Percentiles rank a stretch among this genome's conserved stretches.
Evolutionary conservation across 2,888 invertebrate genomes (phyloP).

Genomic region (Tetranychus piercei): DNA sequence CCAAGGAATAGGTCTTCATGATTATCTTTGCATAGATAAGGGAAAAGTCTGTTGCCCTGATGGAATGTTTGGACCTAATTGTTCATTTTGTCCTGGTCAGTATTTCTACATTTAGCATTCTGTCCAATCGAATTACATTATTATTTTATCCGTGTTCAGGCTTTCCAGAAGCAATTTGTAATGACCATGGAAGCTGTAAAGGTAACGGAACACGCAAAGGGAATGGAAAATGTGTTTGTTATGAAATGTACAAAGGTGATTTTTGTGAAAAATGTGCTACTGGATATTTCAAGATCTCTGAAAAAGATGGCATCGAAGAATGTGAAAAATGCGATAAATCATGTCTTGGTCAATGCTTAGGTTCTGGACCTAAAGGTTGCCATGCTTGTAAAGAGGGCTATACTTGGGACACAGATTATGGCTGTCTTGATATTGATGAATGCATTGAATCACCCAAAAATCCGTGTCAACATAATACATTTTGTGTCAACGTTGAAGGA

Average conservation of each 20-base stretch:
- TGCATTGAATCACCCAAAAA: slow-evolving; percentile 43
- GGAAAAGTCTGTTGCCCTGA: slow-evolving; percentile 63
- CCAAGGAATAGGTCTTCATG: slow-evolving; percentile 43
- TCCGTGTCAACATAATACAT: slow-evolving; percentile 45
- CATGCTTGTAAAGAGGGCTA: slow-evolving; percentile 52
- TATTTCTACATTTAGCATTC: neutral
- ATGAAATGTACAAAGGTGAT: slow-evolving; percentile 56
- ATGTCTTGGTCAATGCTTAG: slow-evolving; percentile 56
- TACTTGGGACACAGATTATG: slow-evolving; percentile 49
- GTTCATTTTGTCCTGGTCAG: slow-evolving; percentile 53
- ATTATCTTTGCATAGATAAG: slow-evolving; percentile 59
- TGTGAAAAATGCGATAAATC: slow-evolving; percentile 48
- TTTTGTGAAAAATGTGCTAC: slow-evolving; percentile 55
- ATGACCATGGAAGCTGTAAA: slow-evolving; percentile 58
- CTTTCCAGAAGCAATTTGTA: slow-evolving; percentile 53
- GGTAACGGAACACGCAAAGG: slow-evolving; percentile 82
- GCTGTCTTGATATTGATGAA: slow-evolving; percentile 66
- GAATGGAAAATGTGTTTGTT: slow-evolving; percentile 69
- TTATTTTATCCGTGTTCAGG: slow-evolving; percentile 45
- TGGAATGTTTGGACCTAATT: slow-evolving; percentile 61
- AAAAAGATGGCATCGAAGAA: slow-evolving; percentile 42
- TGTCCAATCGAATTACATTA: slow-evolving; percentile 11
- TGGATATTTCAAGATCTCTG: slow-evolving; percentile 50
- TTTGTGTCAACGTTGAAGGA: slow-evolving; percentile 74
- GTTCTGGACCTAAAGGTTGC: slow-evolving; percentile 45